Base-by-base conservation (phyloP, 2,113 vertebrate species). In the Morone saxatilis region DNA sequence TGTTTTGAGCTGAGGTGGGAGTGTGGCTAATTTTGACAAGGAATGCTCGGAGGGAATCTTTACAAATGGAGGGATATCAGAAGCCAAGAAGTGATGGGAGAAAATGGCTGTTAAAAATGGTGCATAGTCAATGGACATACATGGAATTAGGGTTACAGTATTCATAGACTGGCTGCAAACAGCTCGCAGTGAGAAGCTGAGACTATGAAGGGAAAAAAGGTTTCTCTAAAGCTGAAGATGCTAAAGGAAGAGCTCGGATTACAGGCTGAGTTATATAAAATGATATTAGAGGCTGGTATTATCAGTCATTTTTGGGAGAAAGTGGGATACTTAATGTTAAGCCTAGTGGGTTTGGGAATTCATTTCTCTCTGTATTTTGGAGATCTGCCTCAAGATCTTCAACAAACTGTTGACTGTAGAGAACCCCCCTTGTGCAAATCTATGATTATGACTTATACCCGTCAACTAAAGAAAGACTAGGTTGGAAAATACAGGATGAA, bases 11-110 rank as follows among this genome's bases (percentile, higher is more conserved):
- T 90, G 91, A 89, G 76, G 38, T 65, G 59, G 81, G 31, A 72
- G 76, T 13, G 31, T 1, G 9, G 91, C 86, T 92, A 93, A 91
- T 90, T 94, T 85, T 80, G 90, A 88, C 72, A 22, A 70, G 83
- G 87, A 91, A 90, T 80, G 71, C 63, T 56, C 50, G n/a, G 6
- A n/a, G 80, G 86, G 81, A 93, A 90, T 87, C 65, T 20, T 84
- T 70, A 57, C 63, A 84, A 87, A 89, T 45, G 41, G 63, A 78
- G 36, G 53, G 71, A 83, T 78, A 81, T 63, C 59, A 25, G 78
- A 43, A 61, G 54, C 53, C 36, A 50, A 45, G 53, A 45, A 31
- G 70, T 3, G 7, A 86, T 0, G 25, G 78, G 76, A 77, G 75
- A 63, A 62, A 78, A 81, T 45, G 57, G 47, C 19, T 48, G n/a